Evolutionary conservation across 2,113 vertebrate species (phyloP).

Genomic region (Procavia capensis): DNA sequence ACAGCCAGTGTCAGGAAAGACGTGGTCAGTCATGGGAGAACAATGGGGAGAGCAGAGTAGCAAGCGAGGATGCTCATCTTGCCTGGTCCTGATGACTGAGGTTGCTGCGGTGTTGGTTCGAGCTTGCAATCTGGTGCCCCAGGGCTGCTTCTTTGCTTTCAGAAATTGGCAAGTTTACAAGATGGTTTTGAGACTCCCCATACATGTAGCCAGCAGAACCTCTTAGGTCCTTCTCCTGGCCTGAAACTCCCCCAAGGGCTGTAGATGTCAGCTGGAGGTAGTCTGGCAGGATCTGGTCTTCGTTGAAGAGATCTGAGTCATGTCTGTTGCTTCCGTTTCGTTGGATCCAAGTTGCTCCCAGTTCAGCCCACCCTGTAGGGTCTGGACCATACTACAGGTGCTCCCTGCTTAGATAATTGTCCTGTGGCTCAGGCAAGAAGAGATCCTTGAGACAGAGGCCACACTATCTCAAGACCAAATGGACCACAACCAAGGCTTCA

Average conservation of each 20-base stretch:
- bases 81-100: not conserved
- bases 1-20: not conserved
- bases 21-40: not conserved
- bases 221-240: not conserved
- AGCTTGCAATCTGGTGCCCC: not conserved
- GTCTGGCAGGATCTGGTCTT: not conserved
- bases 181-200: not conserved
- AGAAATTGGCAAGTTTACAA: not conserved
- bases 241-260: not conserved
- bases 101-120: not conserved
- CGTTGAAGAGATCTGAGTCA: not conserved
- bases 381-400: not conserved
- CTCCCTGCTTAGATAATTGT: no score
- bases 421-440: not conserved
- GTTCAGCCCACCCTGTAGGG: not conserved
- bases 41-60: not conserved
- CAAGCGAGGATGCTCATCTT: not conserved
- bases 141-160: not conserved
- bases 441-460: conserved; percentile 23
- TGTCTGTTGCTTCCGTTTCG: not conserved
- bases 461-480: not conserved
- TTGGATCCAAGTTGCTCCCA: not conserved
- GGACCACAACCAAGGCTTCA: not conserved
- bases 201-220: not conserved
- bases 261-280: not conserved